phyloP scores from a whole-genome alignment of 2,113 vertebrate species.

The Ctenomys sociabilis region DNA sequence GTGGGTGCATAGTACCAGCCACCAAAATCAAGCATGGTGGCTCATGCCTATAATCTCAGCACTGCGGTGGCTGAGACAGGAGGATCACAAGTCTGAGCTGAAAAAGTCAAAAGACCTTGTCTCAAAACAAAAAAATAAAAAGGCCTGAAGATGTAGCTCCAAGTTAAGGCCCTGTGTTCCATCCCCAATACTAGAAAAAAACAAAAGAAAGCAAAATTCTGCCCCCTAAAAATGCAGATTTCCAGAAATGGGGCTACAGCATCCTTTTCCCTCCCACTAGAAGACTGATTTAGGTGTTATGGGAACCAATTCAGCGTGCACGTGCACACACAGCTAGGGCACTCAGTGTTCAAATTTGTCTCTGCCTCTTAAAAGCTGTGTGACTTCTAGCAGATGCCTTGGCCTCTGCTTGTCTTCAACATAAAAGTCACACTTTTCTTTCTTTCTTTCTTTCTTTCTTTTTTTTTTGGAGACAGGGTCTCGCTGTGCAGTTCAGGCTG shows the following conservation, averaged over 20 bases:
- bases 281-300: not conserved
- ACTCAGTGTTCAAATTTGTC: not conserved
- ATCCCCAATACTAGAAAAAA: not conserved
- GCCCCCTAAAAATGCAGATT: not conserved
- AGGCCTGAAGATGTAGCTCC: not conserved
- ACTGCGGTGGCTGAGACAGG: too few species aligned
- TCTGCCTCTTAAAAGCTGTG: not conserved
- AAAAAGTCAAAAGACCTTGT: too few species aligned
- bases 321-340: not conserved
- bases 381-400: constrained; percentile 17
- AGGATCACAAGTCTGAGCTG: too few species aligned
- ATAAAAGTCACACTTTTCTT: not conserved
- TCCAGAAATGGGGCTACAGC: not conserved
- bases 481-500: too few species aligned
- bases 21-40: too few species aligned
- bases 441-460: too few species aligned
- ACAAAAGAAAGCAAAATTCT: not conserved
- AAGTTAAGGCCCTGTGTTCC: too few species aligned
- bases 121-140: too few species aligned
- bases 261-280: not conserved
- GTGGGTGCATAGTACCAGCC: too few species aligned
- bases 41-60: too few species aligned
- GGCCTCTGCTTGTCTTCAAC: not conserved
- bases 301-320: not conserved
- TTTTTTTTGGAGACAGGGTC: too few species aligned